A percentile compares a stretch with the other conserved stretches of the same genome.
These are phyloP conservation scores for Ligdia adustata DNA, from an alignment of 2,888 invertebrate genomes.

Conservation along the genomic window DNA sequence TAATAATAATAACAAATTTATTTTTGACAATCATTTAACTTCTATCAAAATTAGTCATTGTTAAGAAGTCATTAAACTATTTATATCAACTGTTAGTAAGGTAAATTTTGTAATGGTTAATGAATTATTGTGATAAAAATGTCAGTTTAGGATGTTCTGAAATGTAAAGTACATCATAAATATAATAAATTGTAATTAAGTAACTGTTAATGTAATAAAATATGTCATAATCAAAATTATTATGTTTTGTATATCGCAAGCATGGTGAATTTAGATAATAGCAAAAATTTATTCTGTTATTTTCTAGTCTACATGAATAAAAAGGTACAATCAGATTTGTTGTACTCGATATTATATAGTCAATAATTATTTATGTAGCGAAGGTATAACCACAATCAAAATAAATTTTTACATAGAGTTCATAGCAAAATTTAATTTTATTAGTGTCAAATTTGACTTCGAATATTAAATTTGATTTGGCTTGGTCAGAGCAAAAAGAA, in stretches of 20 bases:
- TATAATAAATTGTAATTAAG: slow-evolving; percentile 46
- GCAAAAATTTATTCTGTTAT: slow-evolving; percentile 43
- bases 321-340: slow-evolving; percentile 21
- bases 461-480: no score
- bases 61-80: slow-evolving; percentile 75
- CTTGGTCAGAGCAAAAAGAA: no score
- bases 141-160: slow-evolving; percentile 46
- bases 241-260: slow-evolving; percentile 23
- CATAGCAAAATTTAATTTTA: no score
- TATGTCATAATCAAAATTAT: slow-evolving; percentile 59
- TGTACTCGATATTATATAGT: slow-evolving; percentile 19
- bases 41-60: slow-evolving; percentile 55
- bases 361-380: slow-evolving; percentile 65
- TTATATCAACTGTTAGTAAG: slow-evolving; percentile 59
- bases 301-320: slow-evolving; percentile 52
- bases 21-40: slow-evolving; percentile 7
- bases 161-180: slow-evolving; percentile 49
- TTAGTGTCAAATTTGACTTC: no score
- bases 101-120: slow-evolving; percentile 45
- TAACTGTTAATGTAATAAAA: slow-evolving; percentile 54
- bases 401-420: no score
- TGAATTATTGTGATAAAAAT: slow-evolving; percentile 56
- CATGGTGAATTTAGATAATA: slow-evolving; percentile 31
- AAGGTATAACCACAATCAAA: no score
- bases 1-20: no score